A percentile compares a stretch with the other conserved stretches of the same genome.
Evolutionary conservation across 2,888 invertebrate genomes (phyloP).

Genomic region (Myopa tessellatipennis): DNA sequence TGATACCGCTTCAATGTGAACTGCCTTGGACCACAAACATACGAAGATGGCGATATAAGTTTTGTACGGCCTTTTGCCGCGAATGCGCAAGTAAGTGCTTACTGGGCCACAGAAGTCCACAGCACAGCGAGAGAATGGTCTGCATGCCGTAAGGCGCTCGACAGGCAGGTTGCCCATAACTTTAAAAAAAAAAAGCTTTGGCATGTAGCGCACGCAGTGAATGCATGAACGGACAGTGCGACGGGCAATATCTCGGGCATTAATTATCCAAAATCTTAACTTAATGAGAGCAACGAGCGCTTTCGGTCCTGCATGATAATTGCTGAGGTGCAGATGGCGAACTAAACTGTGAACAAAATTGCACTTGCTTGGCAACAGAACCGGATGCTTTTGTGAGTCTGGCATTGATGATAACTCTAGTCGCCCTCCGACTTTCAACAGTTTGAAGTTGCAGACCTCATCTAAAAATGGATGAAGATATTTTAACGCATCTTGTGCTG

Average conservation of each 20-base stretch:
- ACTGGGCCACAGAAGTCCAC: conserved; percentile 43
- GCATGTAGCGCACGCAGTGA: conserved; percentile 34
- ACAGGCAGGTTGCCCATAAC: conserved; percentile 41
- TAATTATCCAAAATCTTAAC: conserved; percentile 43
- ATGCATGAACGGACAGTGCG: conserved; percentile 35
- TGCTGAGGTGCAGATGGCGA: conserved; percentile 6
- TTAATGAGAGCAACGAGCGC: conserved; percentile 40
- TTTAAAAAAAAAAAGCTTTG: conserved; percentile 45
- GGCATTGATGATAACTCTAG: conserved; percentile 9
- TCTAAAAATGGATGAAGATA: no score
- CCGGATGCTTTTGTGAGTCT: not conserved
- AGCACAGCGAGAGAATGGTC: conserved; percentile 40
- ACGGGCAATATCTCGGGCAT: no score
- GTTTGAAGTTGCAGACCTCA: not conserved
- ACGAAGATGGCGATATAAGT: conserved; percentile 30
- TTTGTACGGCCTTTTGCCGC: conserved; percentile 40
- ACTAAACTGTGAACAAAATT: not conserved
- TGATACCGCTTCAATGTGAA: conserved; percentile 44
- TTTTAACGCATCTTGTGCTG: not conserved
- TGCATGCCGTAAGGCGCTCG: conserved; percentile 33
- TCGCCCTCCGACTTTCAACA: conserved; percentile 30
- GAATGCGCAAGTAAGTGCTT: conserved; percentile 35
- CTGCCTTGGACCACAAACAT: conserved; percentile 35
- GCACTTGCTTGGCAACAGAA: conserved; percentile 10
- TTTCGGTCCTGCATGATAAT: conserved; percentile 12